Evolutionary conservation across 53 echinoderm and acorn worm genomes (phyloP), one percentile per base, ranked within the genome.

Genomic region (Arbacia lixula): DNA sequence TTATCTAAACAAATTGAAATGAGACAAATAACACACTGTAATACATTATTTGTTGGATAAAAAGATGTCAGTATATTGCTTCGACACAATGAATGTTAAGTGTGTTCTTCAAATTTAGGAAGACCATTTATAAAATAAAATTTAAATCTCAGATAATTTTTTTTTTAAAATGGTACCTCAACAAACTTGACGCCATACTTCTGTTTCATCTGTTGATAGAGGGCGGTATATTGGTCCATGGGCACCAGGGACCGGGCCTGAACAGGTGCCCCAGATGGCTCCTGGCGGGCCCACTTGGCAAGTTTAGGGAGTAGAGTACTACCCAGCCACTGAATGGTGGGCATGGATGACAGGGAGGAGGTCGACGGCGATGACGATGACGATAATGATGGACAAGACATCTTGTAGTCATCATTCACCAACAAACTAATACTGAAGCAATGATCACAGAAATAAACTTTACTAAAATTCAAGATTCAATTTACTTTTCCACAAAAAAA

Each of bases 161-260:
- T n/a, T n/a, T n/a, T n/a, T n/a, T n/a, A n/a, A n/a, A 10, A 14
- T 14, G 14, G 60, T 54, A 99, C 99, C 92, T 85, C 71, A 20
- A 95, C 88, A 86, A 99, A 90, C 57, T 99, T 84, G 3, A 50
- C 54, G 14, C 94, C 99, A 73, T 99, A 99, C 78, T 92, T 99
- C 50, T 84, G 75, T 49, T 99, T 99, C 68, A 99, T 66, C 22
- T 92, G 37, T 6, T 57, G 86, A 36, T 95, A 92, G 51, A 99
- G 85, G 34, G 72, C 61, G 62, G 92, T 95, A 68, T 99, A 99
- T 54, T 87, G 62, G 68, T 99, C 94, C 87, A 95, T 87, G 5
- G 94, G 84, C 62, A 99, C 76, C 54, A 99, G 57, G 26, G 92
- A 72, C 6, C 29, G 42, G 54, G 84, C 76, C 40, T 73, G 87